phyloP scores from a whole-genome alignment of 2,797 vertebrate genomes.

The Tympanoctomys barrerae region DNA sequence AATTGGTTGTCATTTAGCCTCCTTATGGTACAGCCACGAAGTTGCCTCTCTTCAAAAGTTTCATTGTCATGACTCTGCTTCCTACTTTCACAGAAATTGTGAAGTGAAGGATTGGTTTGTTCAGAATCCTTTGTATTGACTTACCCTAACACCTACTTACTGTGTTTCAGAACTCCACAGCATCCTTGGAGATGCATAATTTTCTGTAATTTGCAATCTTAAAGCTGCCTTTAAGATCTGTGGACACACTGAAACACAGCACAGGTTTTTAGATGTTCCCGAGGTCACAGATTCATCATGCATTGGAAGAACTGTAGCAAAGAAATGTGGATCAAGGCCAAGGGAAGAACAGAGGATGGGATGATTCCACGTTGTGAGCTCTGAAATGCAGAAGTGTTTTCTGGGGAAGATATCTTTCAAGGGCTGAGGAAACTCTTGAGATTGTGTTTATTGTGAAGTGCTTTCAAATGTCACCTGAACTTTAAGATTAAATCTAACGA shows the following conservation, averaged over 20 bases:
- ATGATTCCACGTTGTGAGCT: background rate
- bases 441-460: constrained; percentile 5
- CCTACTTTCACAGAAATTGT: background rate
- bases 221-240: background rate
- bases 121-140: background rate
- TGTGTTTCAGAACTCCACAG: background rate
- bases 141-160: background rate
- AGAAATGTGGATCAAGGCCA: background rate
- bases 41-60: background rate
- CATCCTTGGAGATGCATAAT: background rate
- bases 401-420: background rate
- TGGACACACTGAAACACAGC: background rate
- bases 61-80: background rate
- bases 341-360: background rate
- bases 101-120: background rate
- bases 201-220: background rate
- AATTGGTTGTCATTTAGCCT: background rate
- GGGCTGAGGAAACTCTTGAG: background rate
- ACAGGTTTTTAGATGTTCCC: background rate
- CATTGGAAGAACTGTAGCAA: background rate
- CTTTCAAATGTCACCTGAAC: background rate
- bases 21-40: background rate
- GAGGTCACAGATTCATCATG: background rate
- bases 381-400: background rate
- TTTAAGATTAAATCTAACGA: background rate